Conservation (phyloP, 64 coral and sea anemone species). For the Actinia tenebrosa region DNA sequence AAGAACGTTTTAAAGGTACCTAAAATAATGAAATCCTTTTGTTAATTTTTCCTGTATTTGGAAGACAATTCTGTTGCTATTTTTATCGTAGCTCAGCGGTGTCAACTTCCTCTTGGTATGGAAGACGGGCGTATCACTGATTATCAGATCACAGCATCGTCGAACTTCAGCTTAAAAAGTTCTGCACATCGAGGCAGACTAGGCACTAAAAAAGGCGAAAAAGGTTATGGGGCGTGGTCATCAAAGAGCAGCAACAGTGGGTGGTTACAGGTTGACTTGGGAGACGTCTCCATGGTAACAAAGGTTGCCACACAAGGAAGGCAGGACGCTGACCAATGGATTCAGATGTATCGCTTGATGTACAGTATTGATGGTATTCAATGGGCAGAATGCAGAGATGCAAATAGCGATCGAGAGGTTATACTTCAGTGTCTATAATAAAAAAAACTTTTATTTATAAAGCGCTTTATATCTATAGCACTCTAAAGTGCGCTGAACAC, state of each 20-base stretch:
- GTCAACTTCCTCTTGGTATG: conserved; percentile 24
- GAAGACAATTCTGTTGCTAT: too few species aligned
- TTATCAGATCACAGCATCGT: conserved; percentile 1
- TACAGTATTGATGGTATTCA: conserved; percentile 23
- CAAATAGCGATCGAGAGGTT: not conserved
- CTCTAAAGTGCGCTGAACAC: too few species aligned
- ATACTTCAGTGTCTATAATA: too few species aligned
- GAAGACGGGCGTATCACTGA: not conserved
- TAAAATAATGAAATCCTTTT: too few species aligned
- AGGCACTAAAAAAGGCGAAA: not conserved
- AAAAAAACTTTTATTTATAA: too few species aligned
- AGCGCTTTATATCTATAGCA: too few species aligned
- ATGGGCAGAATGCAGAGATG: not conserved
- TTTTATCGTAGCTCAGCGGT: not conserved
- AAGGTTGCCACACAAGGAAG: conserved; percentile 23
- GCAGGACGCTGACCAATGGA: conserved; percentile 4
- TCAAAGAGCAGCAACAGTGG: not conserved
- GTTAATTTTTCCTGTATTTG: too few species aligned
- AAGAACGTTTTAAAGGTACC: too few species aligned
- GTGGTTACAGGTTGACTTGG: conserved; percentile 21
- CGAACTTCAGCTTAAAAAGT: not conserved
- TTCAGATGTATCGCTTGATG: not conserved
- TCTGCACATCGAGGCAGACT: conserved; percentile 9
- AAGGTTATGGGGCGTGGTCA: conserved; percentile 3
- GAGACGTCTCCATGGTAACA: not conserved